Conservation (phyloP, 2,888 invertebrate species). For the Troides oblongomaculatus region DNA sequence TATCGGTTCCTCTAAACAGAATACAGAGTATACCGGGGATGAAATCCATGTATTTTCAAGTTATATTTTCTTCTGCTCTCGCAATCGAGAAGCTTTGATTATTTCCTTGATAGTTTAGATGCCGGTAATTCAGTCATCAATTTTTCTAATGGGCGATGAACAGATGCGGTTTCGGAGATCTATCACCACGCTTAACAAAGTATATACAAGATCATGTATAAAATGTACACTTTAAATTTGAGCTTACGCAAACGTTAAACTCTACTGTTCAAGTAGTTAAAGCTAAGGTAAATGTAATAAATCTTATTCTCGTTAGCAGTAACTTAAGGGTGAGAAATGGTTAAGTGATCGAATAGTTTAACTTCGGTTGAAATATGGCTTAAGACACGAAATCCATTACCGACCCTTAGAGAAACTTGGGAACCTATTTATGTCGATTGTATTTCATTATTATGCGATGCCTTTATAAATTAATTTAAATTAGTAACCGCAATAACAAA, state of each 20-base stretch:
- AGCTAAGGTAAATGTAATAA: constrained; percentile 14
- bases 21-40: too few species aligned
- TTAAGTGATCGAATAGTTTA: constrained; percentile 22
- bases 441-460: not conserved
- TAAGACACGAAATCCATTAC: constrained; percentile 3
- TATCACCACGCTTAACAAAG: too few species aligned
- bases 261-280: constrained; percentile 16
- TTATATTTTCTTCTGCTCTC: too few species aligned
- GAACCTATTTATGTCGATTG: not conserved
- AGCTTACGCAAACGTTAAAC: constrained; percentile 1
- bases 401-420: not conserved
- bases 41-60: too few species aligned
- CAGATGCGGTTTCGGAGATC: too few species aligned
- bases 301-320: constrained; percentile 24
- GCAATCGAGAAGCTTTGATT: too few species aligned
- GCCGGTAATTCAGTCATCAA: too few species aligned
- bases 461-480: too few species aligned
- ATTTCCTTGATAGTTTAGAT: too few species aligned
- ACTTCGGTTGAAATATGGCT: constrained; percentile 15
- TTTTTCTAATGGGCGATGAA: too few species aligned
- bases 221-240: not conserved
- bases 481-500: too few species aligned
- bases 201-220: not conserved
- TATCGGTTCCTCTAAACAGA: too few species aligned
- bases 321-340: constrained; percentile 12